A percentile compares a stretch with the other conserved stretches of the same genome.
These are phyloP conservation scores for Spilogale gracilis DNA, from an alignment of 2,113 vertebrate species.

Conservation along the genomic window DNA sequence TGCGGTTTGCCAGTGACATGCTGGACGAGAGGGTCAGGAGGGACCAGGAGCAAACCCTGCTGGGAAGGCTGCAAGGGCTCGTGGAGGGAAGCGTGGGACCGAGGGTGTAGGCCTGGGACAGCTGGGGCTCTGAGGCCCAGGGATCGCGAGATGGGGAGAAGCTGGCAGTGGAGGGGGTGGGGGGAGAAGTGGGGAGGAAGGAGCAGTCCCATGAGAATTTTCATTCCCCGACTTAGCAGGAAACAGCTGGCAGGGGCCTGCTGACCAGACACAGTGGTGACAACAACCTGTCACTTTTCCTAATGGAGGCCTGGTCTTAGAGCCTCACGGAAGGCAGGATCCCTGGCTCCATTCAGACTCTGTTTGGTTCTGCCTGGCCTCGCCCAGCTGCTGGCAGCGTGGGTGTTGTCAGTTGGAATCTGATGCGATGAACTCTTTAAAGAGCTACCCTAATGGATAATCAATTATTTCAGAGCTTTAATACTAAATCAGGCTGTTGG, in stretches of 20 bases:
- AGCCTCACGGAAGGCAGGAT: neutral
- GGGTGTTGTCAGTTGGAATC: slow-evolving; percentile 60
- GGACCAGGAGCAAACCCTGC: neutral
- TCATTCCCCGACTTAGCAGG: slow-evolving; percentile 4
- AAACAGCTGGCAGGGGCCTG: neutral
- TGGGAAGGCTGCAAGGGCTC: neutral
- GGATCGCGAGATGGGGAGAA: neutral
- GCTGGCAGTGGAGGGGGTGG: neutral
- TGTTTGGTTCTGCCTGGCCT: neutral
- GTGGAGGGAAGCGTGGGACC: fast-evolving
- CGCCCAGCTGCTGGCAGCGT: neutral
- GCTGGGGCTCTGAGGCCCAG: neutral
- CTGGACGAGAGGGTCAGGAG: neutral
- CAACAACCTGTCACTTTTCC: slow-evolving; percentile 28
- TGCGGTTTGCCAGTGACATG: neutral
- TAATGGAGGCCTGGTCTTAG: neutral
- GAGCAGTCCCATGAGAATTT: neutral
- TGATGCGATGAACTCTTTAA: slow-evolving; percentile 71
- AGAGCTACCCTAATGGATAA: slow-evolving; percentile 77
- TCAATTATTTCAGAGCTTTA: slow-evolving; percentile 76
- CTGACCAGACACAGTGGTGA: neutral
- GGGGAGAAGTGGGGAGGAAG: neutral
- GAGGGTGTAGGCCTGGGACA: neutral
- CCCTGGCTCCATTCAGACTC: neutral
- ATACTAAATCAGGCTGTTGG: slow-evolving; percentile 66